Evolutionary conservation across 2,113 vertebrate genomes (phyloP).

Genomic region (Labrus mixtus): DNA sequence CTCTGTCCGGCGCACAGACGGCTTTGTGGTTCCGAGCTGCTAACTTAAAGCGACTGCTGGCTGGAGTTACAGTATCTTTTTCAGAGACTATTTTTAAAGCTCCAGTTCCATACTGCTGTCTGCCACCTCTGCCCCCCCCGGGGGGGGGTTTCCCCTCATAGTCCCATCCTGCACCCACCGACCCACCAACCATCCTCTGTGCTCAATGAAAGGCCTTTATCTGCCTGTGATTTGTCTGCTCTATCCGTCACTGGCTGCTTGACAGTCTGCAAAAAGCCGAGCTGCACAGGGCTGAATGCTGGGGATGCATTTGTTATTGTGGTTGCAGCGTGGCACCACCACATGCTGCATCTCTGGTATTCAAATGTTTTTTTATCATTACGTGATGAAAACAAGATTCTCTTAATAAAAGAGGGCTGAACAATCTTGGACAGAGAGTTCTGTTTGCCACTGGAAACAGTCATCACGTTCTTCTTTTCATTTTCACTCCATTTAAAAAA

Average conservation of each 20-base stretch:
- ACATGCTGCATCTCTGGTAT: conserved; percentile 16
- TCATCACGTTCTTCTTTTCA: not conserved
- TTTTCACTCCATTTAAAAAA: conserved; percentile 1
- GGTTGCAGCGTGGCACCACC: not conserved
- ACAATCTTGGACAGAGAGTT: not conserved
- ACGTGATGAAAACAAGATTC: conserved; percentile 6
- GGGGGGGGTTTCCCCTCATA: conserved; percentile 47
- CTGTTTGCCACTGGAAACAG: not conserved
- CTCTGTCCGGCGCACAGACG: conserved; percentile 38
- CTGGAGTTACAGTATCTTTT: conserved; percentile 67
- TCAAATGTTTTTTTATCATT: conserved; percentile 11
- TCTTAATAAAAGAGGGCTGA: not conserved
- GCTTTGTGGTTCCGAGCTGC: conserved; percentile 61
- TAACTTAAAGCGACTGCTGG: conserved; percentile 52
- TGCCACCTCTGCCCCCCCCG: conserved; percentile 41
- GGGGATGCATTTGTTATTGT: conserved; percentile 5
- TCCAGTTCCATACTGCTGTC: conserved; percentile 45
- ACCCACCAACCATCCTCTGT: conserved; percentile 15
- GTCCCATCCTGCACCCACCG: conserved; percentile 22
- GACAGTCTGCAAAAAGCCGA: conserved; percentile 8
- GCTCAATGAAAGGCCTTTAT: conserved; percentile 35
- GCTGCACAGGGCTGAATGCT: conserved; percentile 1
- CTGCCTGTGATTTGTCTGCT: conserved; percentile 20
- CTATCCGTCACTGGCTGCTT: conserved; percentile 12
- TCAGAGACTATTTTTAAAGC: conserved; percentile 76